Conservation (phyloP, 2,888 invertebrate species). For the Carcina quercana region DNA sequence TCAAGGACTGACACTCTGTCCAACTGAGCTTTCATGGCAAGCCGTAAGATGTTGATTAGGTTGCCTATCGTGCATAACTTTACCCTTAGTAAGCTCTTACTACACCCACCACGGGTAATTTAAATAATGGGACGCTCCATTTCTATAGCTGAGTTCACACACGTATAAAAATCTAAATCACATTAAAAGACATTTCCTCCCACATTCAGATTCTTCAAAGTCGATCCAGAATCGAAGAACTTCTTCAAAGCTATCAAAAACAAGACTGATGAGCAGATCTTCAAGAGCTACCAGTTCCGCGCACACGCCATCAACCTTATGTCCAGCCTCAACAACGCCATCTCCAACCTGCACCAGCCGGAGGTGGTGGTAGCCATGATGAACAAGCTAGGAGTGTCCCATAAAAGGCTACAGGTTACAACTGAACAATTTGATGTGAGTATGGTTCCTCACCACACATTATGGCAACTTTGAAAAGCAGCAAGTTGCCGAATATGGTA, state of each 20-base stretch:
- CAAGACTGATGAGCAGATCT: conserved; percentile 30
- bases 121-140: too few species aligned
- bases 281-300: conserved; percentile 31
- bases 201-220: conserved; percentile 35
- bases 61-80: too few species aligned
- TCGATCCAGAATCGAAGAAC: conserved; percentile 32
- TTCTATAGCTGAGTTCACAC: too few species aligned
- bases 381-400: conserved; percentile 45
- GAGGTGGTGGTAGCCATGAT: conserved; percentile 42
- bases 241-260: conserved; percentile 40
- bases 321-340: conserved; percentile 34
- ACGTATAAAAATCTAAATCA: too few species aligned
- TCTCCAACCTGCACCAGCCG: conserved; percentile 38
- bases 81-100: too few species aligned
- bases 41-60: too few species aligned
- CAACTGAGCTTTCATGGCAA: too few species aligned
- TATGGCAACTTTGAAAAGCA: too few species aligned
- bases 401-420: conserved; percentile 29
- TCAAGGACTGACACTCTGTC: too few species aligned
- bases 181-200: too few species aligned
- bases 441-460: neutral
- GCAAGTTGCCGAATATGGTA: too few species aligned
- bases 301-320: conserved; percentile 50
- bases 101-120: too few species aligned
- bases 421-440: conserved; percentile 42